Base-by-base conservation (phyloP, 92 coral and sea anemone genomes). In the Anthopleura xanthogrammica region DNA sequence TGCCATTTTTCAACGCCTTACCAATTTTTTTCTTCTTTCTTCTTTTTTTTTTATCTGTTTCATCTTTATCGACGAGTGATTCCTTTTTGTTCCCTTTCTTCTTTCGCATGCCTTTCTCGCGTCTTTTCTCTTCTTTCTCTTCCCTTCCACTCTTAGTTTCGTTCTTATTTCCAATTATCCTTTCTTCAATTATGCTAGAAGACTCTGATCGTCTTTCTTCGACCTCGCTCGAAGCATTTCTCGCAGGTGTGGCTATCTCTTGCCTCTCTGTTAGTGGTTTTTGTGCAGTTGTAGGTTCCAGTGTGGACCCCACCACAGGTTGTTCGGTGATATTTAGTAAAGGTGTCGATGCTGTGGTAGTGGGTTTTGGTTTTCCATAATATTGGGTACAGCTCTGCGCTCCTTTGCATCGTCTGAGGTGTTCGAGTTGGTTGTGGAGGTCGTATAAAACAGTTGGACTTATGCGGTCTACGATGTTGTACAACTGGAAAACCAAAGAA, bases 361-460 rank as follows among this genome's bases (percentile, higher is more conserved):
- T 39, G 43, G 60, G 75, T 16, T 54, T 68, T 11, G 72, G 79
- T 79, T 89, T 89, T 7, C 98, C 98, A 73, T 93, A 77, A 50
- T 89, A 89, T 62, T 91, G 88, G 14, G 88, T 94, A 58, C 98
- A 95, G 55, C 89, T 89, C n/a, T 81, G 87, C 8, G 92, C 81
- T 75, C 97, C 97, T 36, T 88, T 87, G 89, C 98, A 95, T 2
- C 75, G 81, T 42, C 87, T 86, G 87, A 95, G 65, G 65, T 72
- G 83, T 64, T 65, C 91, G 43, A 95, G 81, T 76, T 86, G 88
- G 20, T 83, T 64, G 46, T 95, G 98, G 19, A 95, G 92, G 46
- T 90, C 90, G 41, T 85, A 77, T 20, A 91, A 82, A 54, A 93
- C 93, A 20, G 85, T 87, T 1, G 91, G 94, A 43, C 91, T 86